Evolutionary conservation across 2,113 vertebrate species (phyloP).

Genomic region (Anhinga anhinga): DNA sequence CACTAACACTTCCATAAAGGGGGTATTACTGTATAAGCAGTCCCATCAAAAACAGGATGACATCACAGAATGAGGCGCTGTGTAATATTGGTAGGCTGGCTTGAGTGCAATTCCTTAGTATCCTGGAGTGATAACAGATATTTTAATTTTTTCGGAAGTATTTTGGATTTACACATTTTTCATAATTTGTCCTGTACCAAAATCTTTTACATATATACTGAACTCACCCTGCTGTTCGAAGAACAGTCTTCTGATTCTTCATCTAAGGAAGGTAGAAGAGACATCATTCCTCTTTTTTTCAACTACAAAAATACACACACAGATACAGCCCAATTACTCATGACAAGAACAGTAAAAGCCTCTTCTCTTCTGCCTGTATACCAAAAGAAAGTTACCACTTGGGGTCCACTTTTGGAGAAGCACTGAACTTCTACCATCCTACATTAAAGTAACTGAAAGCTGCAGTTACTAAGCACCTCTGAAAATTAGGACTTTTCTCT

Average conservation of each 20-base stretch:
- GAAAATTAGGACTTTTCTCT: not conserved
- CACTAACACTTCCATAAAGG: not conserved
- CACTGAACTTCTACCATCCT: not conserved
- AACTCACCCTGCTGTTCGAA: conserved; percentile 66
- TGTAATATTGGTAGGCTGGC: not conserved
- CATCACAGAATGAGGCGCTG: not conserved
- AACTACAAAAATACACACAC: conserved; percentile 51
- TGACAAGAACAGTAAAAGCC: not conserved
- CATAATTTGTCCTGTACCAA: not conserved
- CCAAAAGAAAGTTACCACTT: not conserved
- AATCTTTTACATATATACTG: not conserved
- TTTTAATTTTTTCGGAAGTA: not conserved
- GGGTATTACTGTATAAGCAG: not conserved
- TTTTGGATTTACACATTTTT: not conserved
- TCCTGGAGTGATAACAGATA: not conserved
- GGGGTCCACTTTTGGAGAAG: not conserved
- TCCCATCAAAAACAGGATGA: not conserved
- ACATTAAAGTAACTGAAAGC: not conserved
- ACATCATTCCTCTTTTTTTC: conserved; percentile 60
- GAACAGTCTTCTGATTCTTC: conserved; percentile 76
- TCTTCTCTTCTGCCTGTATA: not conserved
- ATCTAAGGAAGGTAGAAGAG: conserved; percentile 69
- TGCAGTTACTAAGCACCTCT: not conserved
- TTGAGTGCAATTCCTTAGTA: not conserved
- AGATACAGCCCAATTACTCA: not conserved